phyloP scores from a whole-genome alignment of 1,140 invertebrate species.

The Potamilus streckersoni region DNA sequence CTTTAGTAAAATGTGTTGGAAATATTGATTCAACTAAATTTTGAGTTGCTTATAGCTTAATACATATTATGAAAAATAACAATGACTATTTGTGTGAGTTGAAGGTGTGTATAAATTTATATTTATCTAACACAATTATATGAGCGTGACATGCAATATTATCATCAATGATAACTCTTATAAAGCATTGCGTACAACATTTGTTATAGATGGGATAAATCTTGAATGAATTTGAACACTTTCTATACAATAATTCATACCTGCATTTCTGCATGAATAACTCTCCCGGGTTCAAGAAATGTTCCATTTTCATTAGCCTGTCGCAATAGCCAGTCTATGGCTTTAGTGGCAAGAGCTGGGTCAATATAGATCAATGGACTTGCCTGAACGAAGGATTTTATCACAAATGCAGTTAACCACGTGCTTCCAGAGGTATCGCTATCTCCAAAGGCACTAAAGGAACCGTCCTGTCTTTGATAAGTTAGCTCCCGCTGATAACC shows the following conservation, averaged over 20 bases:
- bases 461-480: conserved; percentile 89
- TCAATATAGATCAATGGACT: conserved; percentile 73
- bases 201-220: too few relatives aligned
- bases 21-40: too few relatives aligned
- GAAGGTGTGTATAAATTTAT: too few relatives aligned
- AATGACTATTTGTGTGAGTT: too few relatives aligned
- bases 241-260: conserved; percentile 14
- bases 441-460: conserved; percentile 93
- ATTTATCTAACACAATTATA: too few relatives aligned
- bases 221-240: too few relatives aligned
- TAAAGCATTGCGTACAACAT: too few relatives aligned
- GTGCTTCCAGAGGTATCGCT: conserved; percentile 86
- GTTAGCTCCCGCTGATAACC: conserved; percentile 92
- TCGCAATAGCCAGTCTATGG: conserved; percentile 81
- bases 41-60: too few relatives aligned
- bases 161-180: too few relatives aligned
- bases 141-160: too few relatives aligned
- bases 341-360: conserved; percentile 75
- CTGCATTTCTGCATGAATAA: conserved; percentile 58
- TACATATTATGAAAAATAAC: too few relatives aligned
- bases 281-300: conserved; percentile 72
- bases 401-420: conserved; percentile 90
- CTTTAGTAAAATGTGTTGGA: too few relatives aligned
- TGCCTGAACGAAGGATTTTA: conserved; percentile 85
- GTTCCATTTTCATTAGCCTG: conserved; percentile 83